Evolutionary conservation across 2,888 invertebrate genomes (phyloP), one percentile per base, ranked within the genome.

Genomic region (Halocaridina rubra): DNA sequence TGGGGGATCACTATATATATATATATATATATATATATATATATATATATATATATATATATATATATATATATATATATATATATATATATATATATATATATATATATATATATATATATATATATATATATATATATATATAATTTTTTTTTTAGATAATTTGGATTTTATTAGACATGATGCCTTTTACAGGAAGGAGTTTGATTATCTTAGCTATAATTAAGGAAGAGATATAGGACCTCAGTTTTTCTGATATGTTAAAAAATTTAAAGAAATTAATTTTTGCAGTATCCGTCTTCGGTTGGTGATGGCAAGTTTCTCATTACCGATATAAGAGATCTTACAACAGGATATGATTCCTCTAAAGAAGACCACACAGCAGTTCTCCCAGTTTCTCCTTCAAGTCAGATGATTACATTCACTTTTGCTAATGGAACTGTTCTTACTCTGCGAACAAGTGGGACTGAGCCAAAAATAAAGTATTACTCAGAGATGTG

Each of bases 391-490:
- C 95, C 95, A 77, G 93, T 93, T 4, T 94, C 94, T 16, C 92
- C 92, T 87, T 93, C 93, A 46, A 79, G 85, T 88, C 95, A 99
- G 92, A 99, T 99, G 99, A 95, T 99, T 78, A 98, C 98, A 10
- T 97, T 99, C 91, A 94, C 94, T 8, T 97, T 99, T 91, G 92
- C 93, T 78, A 96, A 96, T 91, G 98, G 97, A 0, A 93, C 97
- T 88, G 94, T 95, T 8, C 94, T 96, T 1, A 98, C 98, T 0
- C 92, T 99, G 39, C 93, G 99, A 88, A 98, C 98, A 0, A 98
- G 98, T 91, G 99, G 99, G 69, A 99, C 99, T 0, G 99, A 99
- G 91, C 99, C 99, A 61, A 99, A 99, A 91, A 94, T 99, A 89
- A 99, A 99, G 92, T 99, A 98, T 92, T 99, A 99, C 92, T 95